Evolutionary conservation across 2,888 invertebrate genomes (phyloP).

Genomic region (Anthophora plumipes): DNA sequence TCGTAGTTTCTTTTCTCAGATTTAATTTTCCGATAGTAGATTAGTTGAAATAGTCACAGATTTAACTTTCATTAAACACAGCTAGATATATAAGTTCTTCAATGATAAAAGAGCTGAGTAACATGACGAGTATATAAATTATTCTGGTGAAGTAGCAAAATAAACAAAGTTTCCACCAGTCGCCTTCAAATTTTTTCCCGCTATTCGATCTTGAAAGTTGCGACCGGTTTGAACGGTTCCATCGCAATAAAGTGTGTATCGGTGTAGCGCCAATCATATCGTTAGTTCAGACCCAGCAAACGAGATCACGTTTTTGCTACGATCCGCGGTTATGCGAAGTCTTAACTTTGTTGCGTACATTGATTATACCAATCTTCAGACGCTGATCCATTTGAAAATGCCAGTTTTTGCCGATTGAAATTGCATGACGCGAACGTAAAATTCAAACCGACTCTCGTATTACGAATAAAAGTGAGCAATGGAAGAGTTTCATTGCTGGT

Average conservation of each 20-base stretch:
- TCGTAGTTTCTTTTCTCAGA: too few species aligned
- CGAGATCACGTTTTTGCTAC: constrained; percentile 18
- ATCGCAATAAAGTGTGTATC: neutral
- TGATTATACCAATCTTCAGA: neutral
- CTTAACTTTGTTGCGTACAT: constrained; percentile 1
- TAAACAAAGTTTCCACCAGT: constrained; percentile 45
- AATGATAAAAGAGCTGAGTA: too few species aligned
- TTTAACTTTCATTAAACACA: too few species aligned
- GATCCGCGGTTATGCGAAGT: neutral
- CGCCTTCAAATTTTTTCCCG: constrained; percentile 25
- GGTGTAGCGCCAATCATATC: constrained; percentile 5
- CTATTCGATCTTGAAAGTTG: constrained; percentile 2
- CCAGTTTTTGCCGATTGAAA: neutral
- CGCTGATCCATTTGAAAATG: neutral
- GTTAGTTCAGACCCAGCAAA: constrained; percentile 2
- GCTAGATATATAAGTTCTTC: too few species aligned
- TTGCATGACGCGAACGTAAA: neutral
- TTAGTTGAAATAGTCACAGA: too few species aligned
- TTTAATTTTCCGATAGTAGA: too few species aligned
- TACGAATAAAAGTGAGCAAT: too few species aligned
- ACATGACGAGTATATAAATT: neutral
- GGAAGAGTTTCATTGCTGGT: neutral
- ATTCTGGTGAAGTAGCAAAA: too few species aligned
- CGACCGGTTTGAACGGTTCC: constrained; percentile 1
- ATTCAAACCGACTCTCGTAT: neutral